Evolutionary conservation across 2,888 invertebrate species (phyloP).

Genomic region (Rhingia campestris): DNA sequence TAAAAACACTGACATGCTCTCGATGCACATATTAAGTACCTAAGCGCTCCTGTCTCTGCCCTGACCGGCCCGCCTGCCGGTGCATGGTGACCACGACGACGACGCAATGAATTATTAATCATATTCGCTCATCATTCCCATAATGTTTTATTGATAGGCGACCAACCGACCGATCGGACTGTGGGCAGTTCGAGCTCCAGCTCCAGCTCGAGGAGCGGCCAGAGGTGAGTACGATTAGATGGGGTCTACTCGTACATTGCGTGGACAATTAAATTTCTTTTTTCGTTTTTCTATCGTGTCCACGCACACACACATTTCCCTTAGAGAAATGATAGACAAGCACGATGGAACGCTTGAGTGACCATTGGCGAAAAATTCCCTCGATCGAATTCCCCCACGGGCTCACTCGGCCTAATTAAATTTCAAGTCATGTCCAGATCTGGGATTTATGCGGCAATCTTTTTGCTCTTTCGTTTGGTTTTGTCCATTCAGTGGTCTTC

Average conservation of each 20-base stretch:
- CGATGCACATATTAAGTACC: constrained; percentile 74
- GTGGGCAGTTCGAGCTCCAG: not conserved
- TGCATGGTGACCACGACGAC: constrained; percentile 57
- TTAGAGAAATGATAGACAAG: constrained; percentile 70
- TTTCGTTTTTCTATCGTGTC: constrained; percentile 7
- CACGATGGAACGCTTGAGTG: constrained; percentile 44
- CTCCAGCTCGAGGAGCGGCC: not conserved
- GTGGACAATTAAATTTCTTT: constrained; percentile 74
- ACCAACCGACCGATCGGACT: constrained; percentile 1
- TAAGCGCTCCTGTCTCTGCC: constrained; percentile 60
- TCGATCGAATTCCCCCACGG: constrained; percentile 48
- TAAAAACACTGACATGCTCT: constrained; percentile 73
- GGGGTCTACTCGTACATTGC: constrained; percentile 31
- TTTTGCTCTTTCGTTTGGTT: constrained; percentile 9
- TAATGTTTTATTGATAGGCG: constrained; percentile 77
- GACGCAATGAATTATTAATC: constrained; percentile 73
- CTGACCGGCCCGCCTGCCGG: constrained; percentile 49
- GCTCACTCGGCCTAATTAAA: constrained; percentile 63
- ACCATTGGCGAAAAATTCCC: constrained; percentile 35
- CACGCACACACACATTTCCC: constrained; percentile 15
- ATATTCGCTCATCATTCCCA: constrained; percentile 76
- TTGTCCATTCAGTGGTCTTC: constrained; percentile 13
- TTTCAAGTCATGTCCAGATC: constrained; percentile 72
- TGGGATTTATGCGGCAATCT: constrained; percentile 65
- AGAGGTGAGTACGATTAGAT: constrained; percentile 54